These are phyloP conservation scores for Phocoena phocoena DNA, from an alignment of 2,113 vertebrate genomes.

Conservation along the genomic window DNA sequence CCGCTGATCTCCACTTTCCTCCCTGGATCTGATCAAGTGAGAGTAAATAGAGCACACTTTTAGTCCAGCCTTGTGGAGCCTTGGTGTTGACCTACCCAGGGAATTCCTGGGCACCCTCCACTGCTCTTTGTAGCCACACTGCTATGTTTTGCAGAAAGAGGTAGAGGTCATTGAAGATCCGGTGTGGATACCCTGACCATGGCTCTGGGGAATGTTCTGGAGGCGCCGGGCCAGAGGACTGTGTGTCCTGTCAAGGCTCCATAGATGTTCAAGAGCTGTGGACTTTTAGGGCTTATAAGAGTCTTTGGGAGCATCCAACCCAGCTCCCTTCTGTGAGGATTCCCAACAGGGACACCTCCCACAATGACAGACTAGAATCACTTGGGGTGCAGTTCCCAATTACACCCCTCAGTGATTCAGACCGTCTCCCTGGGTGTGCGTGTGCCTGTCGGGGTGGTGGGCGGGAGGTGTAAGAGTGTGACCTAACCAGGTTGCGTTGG, in stretches of 20 bases:
- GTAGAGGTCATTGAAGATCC: conserved; percentile 47
- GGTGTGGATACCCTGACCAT: conserved; percentile 31
- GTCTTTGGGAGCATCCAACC: neutral
- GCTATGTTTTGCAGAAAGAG: conserved; percentile 39
- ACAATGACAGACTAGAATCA: neutral
- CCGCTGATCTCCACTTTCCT: neutral
- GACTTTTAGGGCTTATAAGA: neutral
- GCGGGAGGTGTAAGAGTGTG: neutral
- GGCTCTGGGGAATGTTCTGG: conserved; percentile 46
- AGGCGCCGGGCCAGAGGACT: neutral
- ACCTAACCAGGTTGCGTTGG: no score
- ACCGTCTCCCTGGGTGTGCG: no score
- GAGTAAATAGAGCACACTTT: conserved; percentile 42
- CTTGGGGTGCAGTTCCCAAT: neutral
- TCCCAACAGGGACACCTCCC: neutral
- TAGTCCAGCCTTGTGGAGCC: neutral
- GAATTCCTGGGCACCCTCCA: conserved; percentile 31
- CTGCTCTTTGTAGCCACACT: conserved; percentile 17
- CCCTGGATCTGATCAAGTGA: conserved; percentile 38
- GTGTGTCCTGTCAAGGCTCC: neutral
- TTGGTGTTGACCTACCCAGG: conserved; percentile 44
- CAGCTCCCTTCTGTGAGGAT: neutral
- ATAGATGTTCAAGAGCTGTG: neutral
- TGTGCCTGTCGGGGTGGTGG: accelerated
- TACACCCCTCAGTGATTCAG: neutral